Evolutionary conservation across 2,113 vertebrate species (phyloP), one percentile per base, ranked within the genome.

Genomic region (Capreolus pygargus): DNA sequence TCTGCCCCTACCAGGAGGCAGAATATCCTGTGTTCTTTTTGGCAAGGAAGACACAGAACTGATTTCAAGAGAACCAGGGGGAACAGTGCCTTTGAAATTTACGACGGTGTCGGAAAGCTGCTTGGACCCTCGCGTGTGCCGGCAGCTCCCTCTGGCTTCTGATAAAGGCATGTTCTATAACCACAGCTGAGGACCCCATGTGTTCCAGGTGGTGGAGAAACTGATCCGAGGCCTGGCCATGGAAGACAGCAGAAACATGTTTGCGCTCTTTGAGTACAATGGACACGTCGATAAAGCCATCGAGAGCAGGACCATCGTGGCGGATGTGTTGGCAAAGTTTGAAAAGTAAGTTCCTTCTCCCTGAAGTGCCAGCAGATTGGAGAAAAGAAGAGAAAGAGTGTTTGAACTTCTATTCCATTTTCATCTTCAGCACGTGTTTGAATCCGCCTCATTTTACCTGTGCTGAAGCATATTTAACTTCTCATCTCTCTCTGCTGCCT

Each of bases 191-290:
- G 7, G n/a, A 1, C 5, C 23, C 30, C 2, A 0, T 5, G n/a
- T 0, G 3, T 57, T 98, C 21, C 98, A 99, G 99, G 99, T 99
- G 98, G 99, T 99, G 97, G 99, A 99, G 98, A 99, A 99, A 98
- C 98, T 99, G 98, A 99, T 99, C 98, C 99, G 99, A 1, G 99
- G 99, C 30, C 98, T 99, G 92, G 99, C 99, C 88, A 99, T 99
- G 99, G 99, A 99, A 98, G 99, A 99, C 97, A 99, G 99, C 99
- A 99, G 99, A 98, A 99, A 99, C 98, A 99, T 99, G 99, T 99
- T 99, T 43, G 99, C 99, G 74, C 98, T 99, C 98, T 99, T 99
- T 70, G 99, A 99, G 97, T 99, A 99, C 99, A 99, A 99, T 0
- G 99, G 99, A 52, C 97, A 94, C 13, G 97, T 98, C 1, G 99